Conservation (phyloP, 2,888 invertebrate genomes). For the Choreutis nemorana region DNA sequence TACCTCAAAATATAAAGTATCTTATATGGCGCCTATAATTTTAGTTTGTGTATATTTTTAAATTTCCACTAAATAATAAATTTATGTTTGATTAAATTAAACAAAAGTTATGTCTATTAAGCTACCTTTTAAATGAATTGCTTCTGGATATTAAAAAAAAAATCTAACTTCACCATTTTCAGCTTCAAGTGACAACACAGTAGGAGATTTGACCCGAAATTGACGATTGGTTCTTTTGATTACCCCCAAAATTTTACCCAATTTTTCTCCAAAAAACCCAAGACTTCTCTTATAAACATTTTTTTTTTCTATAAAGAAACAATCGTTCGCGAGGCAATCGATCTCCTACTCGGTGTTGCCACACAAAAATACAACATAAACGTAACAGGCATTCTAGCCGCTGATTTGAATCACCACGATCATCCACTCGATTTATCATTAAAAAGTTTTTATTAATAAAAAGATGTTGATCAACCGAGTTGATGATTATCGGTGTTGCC, state of each 20-base stretch:
- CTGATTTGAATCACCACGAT: slow-evolving; percentile 62
- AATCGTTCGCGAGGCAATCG: slow-evolving; percentile 35
- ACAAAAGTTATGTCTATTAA: no score
- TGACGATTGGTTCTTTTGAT: slow-evolving; percentile 45
- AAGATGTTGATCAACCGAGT: slow-evolving; percentile 38
- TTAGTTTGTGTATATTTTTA: no score
- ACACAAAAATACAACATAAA: slow-evolving; percentile 32
- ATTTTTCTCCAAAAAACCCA: no score
- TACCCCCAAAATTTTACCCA: no score
- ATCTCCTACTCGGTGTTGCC: slow-evolving; percentile 57
- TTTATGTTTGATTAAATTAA: no score
- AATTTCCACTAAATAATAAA: no score
- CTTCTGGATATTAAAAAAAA: slow-evolving; percentile 14
- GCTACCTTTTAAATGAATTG: slow-evolving; percentile 15
- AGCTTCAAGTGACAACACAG: slow-evolving; percentile 53
- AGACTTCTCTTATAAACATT: no score
- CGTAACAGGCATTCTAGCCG: slow-evolving; percentile 59
- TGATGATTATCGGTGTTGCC: slow-evolving; percentile 38
- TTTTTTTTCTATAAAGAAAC: slow-evolving; percentile 28
- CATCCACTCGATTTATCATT: slow-evolving; percentile 55
- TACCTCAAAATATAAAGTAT: no score
- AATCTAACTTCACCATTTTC: slow-evolving; percentile 18
- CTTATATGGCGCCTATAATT: no score
- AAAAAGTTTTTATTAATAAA: slow-evolving; percentile 17
- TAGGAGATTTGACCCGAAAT: slow-evolving; percentile 48